Conservation (phyloP, 1,140 invertebrate genomes). For the Philotrypesis tridentata region DNA sequence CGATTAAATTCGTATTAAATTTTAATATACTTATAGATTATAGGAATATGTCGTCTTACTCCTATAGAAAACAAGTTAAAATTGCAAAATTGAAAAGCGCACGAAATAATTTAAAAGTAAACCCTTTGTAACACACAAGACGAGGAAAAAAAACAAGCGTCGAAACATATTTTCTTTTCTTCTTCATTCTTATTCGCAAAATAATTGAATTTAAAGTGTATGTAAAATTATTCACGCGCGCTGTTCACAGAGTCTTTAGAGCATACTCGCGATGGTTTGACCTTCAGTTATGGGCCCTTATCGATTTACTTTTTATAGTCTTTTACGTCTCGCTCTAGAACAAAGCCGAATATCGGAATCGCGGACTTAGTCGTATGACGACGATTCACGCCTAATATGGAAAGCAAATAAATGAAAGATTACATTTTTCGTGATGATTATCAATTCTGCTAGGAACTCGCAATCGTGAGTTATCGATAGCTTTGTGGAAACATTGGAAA, state of each 20-base stretch:
- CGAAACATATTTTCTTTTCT: conserved; percentile 23
- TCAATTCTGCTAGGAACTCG: not conserved
- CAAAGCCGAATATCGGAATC: not conserved
- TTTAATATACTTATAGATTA: conserved; percentile 41
- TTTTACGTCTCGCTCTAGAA: not conserved
- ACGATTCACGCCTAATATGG: not conserved
- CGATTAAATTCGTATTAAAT: conserved; percentile 42
- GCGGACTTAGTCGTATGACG: not conserved
- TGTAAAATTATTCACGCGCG: conserved; percentile 38
- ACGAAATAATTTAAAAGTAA: conserved; percentile 41
- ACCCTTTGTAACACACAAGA: conserved; percentile 20
- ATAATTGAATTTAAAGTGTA: conserved; percentile 24
- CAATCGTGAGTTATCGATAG: not conserved
- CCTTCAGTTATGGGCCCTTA: conserved; percentile 21
- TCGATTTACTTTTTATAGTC: not conserved
- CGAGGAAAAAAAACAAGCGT: conserved; percentile 24
- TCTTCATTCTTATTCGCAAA: conserved; percentile 1
- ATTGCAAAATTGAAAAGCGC: conserved; percentile 36
- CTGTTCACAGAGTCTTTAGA: conserved; percentile 24
- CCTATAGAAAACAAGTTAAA: conserved; percentile 33
- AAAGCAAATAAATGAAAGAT: not conserved
- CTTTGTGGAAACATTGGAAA: not conserved
- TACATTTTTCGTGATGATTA: not conserved
- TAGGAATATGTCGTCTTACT: conserved; percentile 46
- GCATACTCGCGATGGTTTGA: conserved; percentile 6